A percentile compares a stretch with the other conserved stretches of the same genome.
Conservation (phyloP, 2,888 invertebrate species). For the Oscheius sp. region DNA sequence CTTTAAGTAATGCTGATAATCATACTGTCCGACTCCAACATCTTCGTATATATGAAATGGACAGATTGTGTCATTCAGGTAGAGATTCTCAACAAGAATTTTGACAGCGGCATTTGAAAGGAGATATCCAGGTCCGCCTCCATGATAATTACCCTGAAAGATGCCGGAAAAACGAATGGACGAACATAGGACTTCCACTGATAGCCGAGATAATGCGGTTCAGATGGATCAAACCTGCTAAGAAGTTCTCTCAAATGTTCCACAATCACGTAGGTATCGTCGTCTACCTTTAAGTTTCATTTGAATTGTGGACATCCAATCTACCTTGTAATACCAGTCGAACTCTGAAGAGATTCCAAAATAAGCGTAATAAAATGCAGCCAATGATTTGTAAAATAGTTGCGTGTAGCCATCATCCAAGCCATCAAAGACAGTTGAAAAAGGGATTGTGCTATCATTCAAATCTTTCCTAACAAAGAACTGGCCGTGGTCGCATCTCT, state of each 20-base stretch:
- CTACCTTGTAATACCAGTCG: neutral
- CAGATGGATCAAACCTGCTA: neutral
- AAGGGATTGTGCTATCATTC: neutral
- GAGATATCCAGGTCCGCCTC: neutral
- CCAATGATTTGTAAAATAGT: neutral
- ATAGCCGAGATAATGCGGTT: neutral
- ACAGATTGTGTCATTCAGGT: neutral
- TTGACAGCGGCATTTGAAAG: constrained; percentile 1
- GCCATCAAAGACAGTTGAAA: neutral
- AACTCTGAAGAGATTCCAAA: neutral
- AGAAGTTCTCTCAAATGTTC: constrained; percentile 11
- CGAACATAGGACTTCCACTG: too few species aligned
- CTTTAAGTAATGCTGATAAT: too few species aligned
- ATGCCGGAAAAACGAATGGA: too few species aligned
- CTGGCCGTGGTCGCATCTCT: neutral
- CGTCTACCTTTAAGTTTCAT: constrained; percentile 5
- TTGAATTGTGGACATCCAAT: too few species aligned
- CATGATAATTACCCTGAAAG: neutral
- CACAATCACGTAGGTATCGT: constrained; percentile 2
- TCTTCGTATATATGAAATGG: neutral
- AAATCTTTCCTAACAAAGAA: neutral
- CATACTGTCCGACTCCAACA: neutral
- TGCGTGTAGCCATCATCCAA: neutral
- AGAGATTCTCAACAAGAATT: neutral
- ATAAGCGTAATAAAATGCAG: neutral